A percentile compares a stretch with the other conserved stretches of the same genome.
These are phyloP conservation scores for Tortricodes alternella DNA, from an alignment of 2,888 invertebrate genomes.

Conservation along the genomic window DNA sequence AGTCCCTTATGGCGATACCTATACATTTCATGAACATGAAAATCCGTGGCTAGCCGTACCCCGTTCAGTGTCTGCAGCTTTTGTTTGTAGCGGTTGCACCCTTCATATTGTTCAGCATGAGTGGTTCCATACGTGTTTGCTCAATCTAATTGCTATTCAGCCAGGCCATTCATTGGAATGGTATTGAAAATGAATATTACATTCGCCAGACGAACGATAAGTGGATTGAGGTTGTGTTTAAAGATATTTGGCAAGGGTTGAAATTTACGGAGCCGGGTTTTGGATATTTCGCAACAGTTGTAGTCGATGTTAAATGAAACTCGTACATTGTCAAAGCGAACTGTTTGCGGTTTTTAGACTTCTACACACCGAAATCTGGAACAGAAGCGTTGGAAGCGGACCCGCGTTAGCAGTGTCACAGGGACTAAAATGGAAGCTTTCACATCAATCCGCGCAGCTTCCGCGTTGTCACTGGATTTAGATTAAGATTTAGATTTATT, in stretches of 20 bases:
- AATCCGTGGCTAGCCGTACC: slow-evolving; percentile 12
- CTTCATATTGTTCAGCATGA: slow-evolving; percentile 75
- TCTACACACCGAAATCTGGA: too few species aligned
- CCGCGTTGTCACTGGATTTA: too few species aligned
- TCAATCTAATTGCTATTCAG: slow-evolving; percentile 80
- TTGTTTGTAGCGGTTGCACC: slow-evolving; percentile 69
- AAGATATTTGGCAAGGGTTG: too few species aligned
- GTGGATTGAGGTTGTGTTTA: slow-evolving; percentile 19
- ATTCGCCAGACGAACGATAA: slow-evolving; percentile 23
- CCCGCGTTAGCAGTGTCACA: too few species aligned
- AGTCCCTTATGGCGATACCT: background rate
- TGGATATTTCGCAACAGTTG: background rate
- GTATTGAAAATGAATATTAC: slow-evolving; percentile 32
- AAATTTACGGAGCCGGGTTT: too few species aligned
- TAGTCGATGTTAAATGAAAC: too few species aligned
- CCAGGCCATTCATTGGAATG: slow-evolving; percentile 68
- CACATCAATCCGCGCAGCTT: too few species aligned
- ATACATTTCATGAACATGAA: background rate
- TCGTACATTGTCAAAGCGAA: too few species aligned
- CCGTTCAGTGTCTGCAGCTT: slow-evolving; percentile 47
- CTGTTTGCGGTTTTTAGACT: too few species aligned
- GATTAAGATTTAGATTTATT: too few species aligned
- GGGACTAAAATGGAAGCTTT: too few species aligned
- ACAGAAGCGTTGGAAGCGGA: too few species aligned
- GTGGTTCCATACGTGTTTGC: slow-evolving; percentile 72